Conservation (phyloP, 2,797 vertebrate genomes). For the Pseudomugil gertrudae region DNA sequence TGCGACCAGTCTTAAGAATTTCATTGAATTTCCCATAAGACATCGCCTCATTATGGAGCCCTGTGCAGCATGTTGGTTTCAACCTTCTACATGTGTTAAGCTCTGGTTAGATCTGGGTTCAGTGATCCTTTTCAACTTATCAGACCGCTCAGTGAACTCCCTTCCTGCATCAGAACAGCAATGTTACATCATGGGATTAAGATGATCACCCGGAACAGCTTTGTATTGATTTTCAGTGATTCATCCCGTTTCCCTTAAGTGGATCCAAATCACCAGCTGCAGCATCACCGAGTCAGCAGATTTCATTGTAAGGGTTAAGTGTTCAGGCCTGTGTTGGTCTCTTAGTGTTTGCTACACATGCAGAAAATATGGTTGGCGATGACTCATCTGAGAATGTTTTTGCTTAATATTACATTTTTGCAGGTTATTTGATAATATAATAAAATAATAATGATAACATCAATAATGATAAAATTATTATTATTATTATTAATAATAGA, state of each 20-base stretch:
- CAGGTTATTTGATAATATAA: no score
- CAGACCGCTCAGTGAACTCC: not conserved
- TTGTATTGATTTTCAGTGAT: conserved; percentile 11
- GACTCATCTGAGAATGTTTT: conserved; percentile 5
- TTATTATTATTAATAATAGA: no score
- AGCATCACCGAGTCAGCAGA: not conserved
- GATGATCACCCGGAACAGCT: not conserved
- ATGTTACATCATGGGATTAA: conserved; percentile 10
- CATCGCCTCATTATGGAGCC: conserved; percentile 1
- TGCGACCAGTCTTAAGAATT: not conserved
- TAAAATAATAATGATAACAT: no score
- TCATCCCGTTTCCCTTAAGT: not conserved
- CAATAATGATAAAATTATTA: no score
- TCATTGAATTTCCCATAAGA: not conserved
- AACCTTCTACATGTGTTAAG: not conserved
- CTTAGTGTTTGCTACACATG: not conserved
- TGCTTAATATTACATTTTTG: not conserved
- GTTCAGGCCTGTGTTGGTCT: not conserved
- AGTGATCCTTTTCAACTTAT: not conserved
- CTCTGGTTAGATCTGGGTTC: not conserved
- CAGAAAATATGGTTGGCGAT: not conserved
- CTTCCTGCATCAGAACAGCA: not conserved
- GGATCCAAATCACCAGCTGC: not conserved
- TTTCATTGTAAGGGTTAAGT: not conserved
- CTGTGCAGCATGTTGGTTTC: not conserved